Percentiles rank a stretch among this genome's conserved stretches.
phyloP scores from a whole-genome alignment of 1,140 invertebrate genomes.

The Nixonia krombeini region DNA sequence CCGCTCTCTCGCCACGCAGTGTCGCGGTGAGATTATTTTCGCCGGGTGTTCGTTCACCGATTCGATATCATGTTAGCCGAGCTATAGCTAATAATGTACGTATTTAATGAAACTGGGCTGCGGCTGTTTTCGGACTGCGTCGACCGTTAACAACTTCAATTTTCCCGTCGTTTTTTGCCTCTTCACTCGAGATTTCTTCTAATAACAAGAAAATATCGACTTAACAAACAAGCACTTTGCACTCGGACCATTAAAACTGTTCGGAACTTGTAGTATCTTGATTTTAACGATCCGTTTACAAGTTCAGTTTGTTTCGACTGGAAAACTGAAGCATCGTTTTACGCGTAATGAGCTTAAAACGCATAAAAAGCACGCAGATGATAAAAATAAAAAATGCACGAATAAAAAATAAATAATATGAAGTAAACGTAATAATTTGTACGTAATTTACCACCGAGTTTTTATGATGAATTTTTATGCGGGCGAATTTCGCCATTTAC shows the following conservation, averaged over 20 bases:
- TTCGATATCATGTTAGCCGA: conserved; percentile 45
- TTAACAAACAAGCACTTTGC: background rate
- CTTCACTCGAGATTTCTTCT: conserved; percentile 12
- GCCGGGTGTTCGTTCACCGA: conserved; percentile 32
- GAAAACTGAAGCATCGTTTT: background rate
- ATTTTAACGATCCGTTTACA: background rate
- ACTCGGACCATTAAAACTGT: background rate
- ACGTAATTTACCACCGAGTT: too few relatives aligned
- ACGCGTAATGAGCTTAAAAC: too few relatives aligned
- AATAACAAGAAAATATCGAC: background rate
- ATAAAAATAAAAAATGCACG: too few relatives aligned
- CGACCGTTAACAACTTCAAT: conserved; percentile 25
- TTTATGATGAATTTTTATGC: too few relatives aligned
- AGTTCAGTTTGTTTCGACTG: too few relatives aligned
- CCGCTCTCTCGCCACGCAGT: conserved; percentile 29
- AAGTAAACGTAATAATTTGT: too few relatives aligned
- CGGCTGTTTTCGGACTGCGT: conserved; percentile 21
- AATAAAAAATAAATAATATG: too few relatives aligned
- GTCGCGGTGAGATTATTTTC: conserved; percentile 50
- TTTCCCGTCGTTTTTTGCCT: conserved; percentile 9
- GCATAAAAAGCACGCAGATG: too few relatives aligned
- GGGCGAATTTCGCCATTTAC: too few relatives aligned
- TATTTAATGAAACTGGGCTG: conserved; percentile 44
- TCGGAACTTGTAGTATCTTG: background rate
- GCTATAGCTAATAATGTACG: conserved; percentile 46